Evolutionary conservation across 2,888 invertebrate species (phyloP), one percentile per base, ranked within the genome.

Genomic region (Ophioninae sp.): DNA sequence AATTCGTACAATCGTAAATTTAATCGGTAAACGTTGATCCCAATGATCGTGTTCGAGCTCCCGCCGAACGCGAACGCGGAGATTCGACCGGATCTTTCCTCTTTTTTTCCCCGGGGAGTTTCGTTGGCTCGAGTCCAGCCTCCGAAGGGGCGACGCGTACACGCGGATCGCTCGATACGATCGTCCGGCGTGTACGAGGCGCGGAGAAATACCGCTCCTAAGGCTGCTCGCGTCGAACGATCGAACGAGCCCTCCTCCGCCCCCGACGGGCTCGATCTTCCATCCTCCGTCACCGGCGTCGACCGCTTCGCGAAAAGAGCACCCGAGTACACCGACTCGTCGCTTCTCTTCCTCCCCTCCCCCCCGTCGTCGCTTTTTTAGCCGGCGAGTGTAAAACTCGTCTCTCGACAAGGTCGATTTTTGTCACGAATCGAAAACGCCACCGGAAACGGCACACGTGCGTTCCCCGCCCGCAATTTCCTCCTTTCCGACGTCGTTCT

Each of bases 61-160:
- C 81, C 72, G 81, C 75, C 72, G 81, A 81, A 79, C 79, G 79
- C 79, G 73, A 17, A 39, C 65, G 76, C 64, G 78, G 64, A 84
- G 76, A 76, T 79, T 84, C 76, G 82, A 84, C 59, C 73, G 65
- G 78, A 79, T 79, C 80, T 77, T 61, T 20, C 57, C 56, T 69
- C 23, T 50, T 37, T 65, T 8, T 62, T 10, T 62, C 91, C 64
- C 30, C 62, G 77, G 87, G 87, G 8, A 41, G 50, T 64, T 41
- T 41, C 41, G 41, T 41, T 41, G 41, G 41, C 41, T 41, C 10
- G 8, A 10, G 8, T 41, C 41, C 74, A 74, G 74, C 74, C 74
- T 90, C 91, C 91, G 91, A 89, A 88, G 91, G 88, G 89, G 90
- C 88, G 90, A 90, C 87, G 89, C 90, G 91, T 41, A 41, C 41